Base-by-base conservation (phyloP, 2,888 invertebrate genomes). In the Eupithecia pulchellata region DNA sequence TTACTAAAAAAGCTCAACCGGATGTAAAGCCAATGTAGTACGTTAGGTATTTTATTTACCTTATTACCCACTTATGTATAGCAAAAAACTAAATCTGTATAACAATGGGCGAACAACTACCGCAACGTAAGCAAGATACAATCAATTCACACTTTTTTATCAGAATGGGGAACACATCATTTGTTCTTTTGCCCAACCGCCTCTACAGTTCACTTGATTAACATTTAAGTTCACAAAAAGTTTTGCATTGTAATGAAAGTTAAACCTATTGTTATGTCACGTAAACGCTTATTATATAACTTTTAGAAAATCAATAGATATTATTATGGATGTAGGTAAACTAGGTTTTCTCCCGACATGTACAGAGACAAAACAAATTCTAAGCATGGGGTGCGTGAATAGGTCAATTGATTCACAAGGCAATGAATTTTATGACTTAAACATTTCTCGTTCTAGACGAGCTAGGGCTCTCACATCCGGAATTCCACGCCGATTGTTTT, bases 401-500 rank as follows among this genome's bases (percentile, higher is more conserved):
- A 66, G 55, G 55, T 60, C 60, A 34, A 20, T 34, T n/a, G 20
- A 34, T 61, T 36, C 34, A 61, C 61, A 29, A 65, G 61, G 58
- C 39, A 65, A 4, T 52, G 25, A 52, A 52, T 60, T 42, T 61
- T 64, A 74, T 68, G 68, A 68, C 63, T 64, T 64, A 66, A 71
- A 64, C 71, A 68, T 66, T 71, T 66, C 68, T 70, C 68, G 68
- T 71, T 66, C 64, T 55, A 64, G 66, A 61, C 63, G 57, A 68
- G 72, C 73, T 75, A 72, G 34, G 75, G 69, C 75, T 75, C 76
- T 73, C 72, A 80, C 80, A 85, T 85, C 85, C 87, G 86, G 83
- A 80, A 86, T 85, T 77, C 82, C 82, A 77, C 78, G 82, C 69
- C 76, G 78, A 79, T 77, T 76, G 75, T 77, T 79, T 77, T 80